A percentile compares a stretch with the other conserved stretches of the same genome.
Evolutionary conservation across 2,797 vertebrate species (phyloP).

Genomic region (Yasuhikotakia modesta): DNA sequence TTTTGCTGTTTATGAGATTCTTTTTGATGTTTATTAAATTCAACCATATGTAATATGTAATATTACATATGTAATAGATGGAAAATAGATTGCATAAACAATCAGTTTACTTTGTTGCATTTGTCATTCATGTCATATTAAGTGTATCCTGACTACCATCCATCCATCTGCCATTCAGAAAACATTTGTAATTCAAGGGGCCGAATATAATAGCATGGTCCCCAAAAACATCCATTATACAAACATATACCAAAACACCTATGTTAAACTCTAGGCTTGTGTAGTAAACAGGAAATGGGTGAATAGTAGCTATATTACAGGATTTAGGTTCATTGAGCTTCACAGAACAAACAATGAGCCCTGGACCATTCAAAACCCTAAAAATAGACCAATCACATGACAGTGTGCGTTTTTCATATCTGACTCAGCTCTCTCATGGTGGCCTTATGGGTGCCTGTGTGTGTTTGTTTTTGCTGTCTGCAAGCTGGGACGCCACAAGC

Average conservation of each 20-base stretch:
- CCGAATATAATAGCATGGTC: background rate
- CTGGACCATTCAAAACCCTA: constrained; percentile 8
- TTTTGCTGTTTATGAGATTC: background rate
- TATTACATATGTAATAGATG: no score
- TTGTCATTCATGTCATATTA: background rate
- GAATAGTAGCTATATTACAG: constrained; percentile 25
- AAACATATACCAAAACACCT: constrained; percentile 28
- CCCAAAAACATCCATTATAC: constrained; percentile 3
- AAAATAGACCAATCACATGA: constrained; percentile 40
- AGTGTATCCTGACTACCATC: background rate
- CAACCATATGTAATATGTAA: background rate
- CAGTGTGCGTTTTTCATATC: constrained; percentile 17
- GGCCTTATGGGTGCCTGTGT: constrained; percentile 25
- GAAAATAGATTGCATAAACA: background rate
- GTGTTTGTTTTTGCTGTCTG: constrained; percentile 46
- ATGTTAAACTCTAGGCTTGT: constrained; percentile 17
- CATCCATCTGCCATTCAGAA: background rate
- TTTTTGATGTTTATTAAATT: background rate
- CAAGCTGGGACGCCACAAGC: constrained; percentile 38
- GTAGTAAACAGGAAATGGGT: constrained; percentile 40
- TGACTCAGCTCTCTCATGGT: constrained; percentile 38
- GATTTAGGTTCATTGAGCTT: constrained; percentile 8
- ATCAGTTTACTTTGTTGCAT: background rate
- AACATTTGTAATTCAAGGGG: background rate
- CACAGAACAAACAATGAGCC: constrained; percentile 38